Percentiles rank a stretch among this genome's conserved stretches.
Evolutionary conservation across 2,113 vertebrate genomes (phyloP).

Genomic region (Bostrychus sinensis): DNA sequence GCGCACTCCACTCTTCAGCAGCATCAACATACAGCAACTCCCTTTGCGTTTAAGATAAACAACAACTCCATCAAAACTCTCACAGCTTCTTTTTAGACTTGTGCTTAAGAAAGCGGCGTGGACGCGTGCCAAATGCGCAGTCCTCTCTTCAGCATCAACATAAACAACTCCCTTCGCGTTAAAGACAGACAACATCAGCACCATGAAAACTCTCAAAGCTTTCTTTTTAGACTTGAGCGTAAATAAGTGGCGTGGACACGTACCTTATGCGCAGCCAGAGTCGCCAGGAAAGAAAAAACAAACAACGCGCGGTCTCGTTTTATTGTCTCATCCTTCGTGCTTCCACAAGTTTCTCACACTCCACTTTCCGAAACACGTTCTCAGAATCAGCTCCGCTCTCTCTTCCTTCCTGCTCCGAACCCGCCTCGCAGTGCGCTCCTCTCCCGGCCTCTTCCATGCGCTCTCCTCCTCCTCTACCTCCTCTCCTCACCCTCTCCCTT

Average conservation of each 20-base stretch:
- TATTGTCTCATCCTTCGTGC: not conserved
- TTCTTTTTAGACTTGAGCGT: not conserved
- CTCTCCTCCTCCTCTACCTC: conserved; percentile 81
- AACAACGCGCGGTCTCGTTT: not conserved
- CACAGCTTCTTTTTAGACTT: too few relatives aligned
- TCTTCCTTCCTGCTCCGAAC: not conserved
- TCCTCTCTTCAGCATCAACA: too few relatives aligned
- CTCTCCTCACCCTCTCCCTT: not conserved
- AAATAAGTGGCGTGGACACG: not conserved
- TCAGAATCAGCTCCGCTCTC: not conserved
- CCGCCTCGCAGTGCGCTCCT: conserved; percentile 26
- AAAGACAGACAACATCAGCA: too few relatives aligned
- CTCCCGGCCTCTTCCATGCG: conserved; percentile 83
- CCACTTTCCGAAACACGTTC: not conserved
- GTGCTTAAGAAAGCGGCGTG: too few relatives aligned
- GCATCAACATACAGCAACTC: too few relatives aligned
- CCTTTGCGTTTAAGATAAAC: too few relatives aligned
- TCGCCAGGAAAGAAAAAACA: not conserved
- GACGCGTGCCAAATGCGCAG: too few relatives aligned
- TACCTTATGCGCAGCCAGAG: not conserved
- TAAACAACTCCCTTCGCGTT: too few relatives aligned
- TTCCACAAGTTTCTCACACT: conserved; percentile 8
- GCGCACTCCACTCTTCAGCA: too few relatives aligned
- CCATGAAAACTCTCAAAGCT: too few relatives aligned
- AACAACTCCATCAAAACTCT: too few relatives aligned